phyloP scores from a whole-genome alignment of 2,888 invertebrate species.

The Limulus polyphemus region DNA sequence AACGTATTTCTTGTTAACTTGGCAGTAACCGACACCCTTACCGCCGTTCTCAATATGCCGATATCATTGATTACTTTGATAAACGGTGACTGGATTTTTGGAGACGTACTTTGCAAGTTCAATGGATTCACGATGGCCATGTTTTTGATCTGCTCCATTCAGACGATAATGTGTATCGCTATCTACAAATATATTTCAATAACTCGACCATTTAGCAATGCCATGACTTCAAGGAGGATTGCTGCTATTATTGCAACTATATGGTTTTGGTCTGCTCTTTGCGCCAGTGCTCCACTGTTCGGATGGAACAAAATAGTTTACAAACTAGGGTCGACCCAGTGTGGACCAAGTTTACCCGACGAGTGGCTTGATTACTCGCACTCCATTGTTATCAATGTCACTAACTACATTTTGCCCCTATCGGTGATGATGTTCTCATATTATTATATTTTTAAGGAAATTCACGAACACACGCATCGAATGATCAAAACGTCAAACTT shows the following conservation, averaged over 20 bases:
- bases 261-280: slow-evolving; percentile 37
- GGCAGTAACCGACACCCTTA: slow-evolving; percentile 38
- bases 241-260: slow-evolving; percentile 35
- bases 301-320: slow-evolving; percentile 33
- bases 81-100: slow-evolving; percentile 36
- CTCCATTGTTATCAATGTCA: slow-evolving; percentile 33
- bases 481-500: slow-evolving; percentile 34
- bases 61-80: slow-evolving; percentile 37
- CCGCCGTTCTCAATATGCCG: slow-evolving; percentile 36
- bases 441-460: slow-evolving; percentile 36
- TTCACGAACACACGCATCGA: slow-evolving; percentile 34
- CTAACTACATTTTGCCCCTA: slow-evolving; percentile 35
- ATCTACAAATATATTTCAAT: slow-evolving; percentile 39
- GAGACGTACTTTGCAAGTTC: slow-evolving; percentile 33
- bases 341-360: slow-evolving; percentile 37
- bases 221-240: slow-evolving; percentile 34
- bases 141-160: slow-evolving; percentile 37
- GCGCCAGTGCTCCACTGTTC: slow-evolving; percentile 34
- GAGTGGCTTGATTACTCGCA: slow-evolving; percentile 29
- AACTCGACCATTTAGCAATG: slow-evolving; percentile 36
- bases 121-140: slow-evolving; percentile 38
- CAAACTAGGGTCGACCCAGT: slow-evolving; percentile 35
- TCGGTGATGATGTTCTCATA: slow-evolving; percentile 37
- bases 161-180: slow-evolving; percentile 40
- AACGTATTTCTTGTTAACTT: slow-evolving; percentile 39